Conservation (phyloP, 2,797 vertebrate species). For the Chloroceryle amazona region DNA sequence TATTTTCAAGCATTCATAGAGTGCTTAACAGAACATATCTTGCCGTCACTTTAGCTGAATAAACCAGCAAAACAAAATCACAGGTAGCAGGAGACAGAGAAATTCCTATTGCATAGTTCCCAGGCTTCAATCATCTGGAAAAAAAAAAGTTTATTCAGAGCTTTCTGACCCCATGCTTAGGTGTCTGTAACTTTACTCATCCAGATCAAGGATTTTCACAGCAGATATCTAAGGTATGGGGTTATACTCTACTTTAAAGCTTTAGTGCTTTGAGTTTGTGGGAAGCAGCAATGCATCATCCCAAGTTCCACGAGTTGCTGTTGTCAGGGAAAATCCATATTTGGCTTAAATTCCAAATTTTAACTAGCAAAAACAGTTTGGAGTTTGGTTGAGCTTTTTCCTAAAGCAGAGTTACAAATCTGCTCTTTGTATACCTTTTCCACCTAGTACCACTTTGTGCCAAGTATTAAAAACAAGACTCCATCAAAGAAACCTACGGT, state of each 20-base stretch:
- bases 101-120: neutral
- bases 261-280: neutral
- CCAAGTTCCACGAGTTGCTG: neutral
- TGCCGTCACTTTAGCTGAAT: neutral
- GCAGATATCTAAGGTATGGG: neutral
- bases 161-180: neutral
- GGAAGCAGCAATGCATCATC: neutral
- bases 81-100: neutral
- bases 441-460: neutral
- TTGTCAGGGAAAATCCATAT: neutral
- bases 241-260: neutral
- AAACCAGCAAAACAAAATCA: neutral
- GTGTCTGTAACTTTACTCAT: rapidly evolving
- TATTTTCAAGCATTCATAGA: neutral
- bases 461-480: neutral
- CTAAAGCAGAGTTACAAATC: neutral
- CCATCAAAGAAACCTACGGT: neutral
- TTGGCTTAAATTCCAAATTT: neutral
- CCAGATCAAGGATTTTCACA: neutral
- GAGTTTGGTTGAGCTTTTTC: neutral
- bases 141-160: neutral
- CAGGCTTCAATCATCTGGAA: neutral
- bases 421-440: neutral
- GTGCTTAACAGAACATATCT: neutral
- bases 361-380: neutral